These are phyloP conservation scores for Peromyscus melanophrys DNA, from an alignment of 2,797 vertebrate genomes.

Conservation along the genomic window DNA sequence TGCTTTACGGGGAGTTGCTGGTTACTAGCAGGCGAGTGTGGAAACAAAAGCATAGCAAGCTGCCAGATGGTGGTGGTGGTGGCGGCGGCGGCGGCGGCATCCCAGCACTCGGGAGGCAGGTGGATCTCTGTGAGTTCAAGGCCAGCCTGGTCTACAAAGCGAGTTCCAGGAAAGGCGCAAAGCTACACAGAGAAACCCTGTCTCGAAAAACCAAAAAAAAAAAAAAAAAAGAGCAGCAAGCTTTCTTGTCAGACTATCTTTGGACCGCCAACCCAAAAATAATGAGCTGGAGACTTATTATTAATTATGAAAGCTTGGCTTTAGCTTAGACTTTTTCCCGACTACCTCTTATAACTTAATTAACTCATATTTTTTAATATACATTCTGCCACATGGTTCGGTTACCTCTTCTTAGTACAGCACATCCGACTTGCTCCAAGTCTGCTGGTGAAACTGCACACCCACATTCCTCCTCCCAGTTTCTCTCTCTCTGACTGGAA, in stretches of 20 bases:
- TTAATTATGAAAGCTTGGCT: neutral
- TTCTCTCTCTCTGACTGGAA: neutral
- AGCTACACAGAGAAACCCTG: too few species aligned
- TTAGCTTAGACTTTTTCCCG: neutral
- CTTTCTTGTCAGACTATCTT: neutral
- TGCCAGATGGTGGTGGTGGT: too few species aligned
- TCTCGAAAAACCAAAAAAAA: too few species aligned
- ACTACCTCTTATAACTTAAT: neutral
- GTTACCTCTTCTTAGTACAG: neutral
- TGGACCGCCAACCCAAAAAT: neutral
- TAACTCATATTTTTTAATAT: neutral
- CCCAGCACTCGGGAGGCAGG: too few species aligned
- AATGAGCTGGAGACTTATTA: neutral
- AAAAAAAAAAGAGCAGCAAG: neutral
- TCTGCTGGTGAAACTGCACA: neutral
- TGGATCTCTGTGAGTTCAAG: too few species aligned
- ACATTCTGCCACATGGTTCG: neutral
- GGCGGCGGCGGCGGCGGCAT: too few species aligned
- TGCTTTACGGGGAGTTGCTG: neutral
- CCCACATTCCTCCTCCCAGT: neutral
- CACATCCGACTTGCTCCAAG: neutral
- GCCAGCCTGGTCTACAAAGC: too few species aligned
- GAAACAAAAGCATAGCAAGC: neutral
- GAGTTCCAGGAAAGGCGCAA: too few species aligned
- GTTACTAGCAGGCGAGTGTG: neutral